Evolutionary conservation across 2,888 invertebrate species (phyloP).

Genomic region (Scaptomyza polygonia): DNA sequence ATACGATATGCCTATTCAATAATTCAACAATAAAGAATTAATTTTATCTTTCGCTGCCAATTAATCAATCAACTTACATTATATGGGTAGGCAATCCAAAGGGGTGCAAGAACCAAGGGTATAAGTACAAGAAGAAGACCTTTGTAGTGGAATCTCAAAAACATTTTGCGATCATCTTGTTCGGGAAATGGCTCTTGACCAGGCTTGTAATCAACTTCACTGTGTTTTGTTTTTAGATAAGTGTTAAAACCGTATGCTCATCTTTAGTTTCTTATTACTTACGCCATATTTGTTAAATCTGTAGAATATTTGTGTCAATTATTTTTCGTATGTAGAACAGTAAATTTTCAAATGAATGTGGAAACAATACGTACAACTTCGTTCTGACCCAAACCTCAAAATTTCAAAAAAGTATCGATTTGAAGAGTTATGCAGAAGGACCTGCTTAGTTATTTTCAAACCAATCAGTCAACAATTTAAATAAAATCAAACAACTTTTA

Average conservation of each 20-base stretch:
- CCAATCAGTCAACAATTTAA: no score
- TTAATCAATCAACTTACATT: slow-evolving; percentile 29
- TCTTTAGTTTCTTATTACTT: slow-evolving; percentile 5
- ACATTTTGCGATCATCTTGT: slow-evolving; percentile 48
- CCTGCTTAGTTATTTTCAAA: neutral
- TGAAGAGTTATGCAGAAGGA: neutral
- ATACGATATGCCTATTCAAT: slow-evolving; percentile 46
- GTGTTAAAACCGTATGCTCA: neutral
- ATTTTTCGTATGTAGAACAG: neutral
- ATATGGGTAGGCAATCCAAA: slow-evolving; percentile 1
- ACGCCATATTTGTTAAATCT: slow-evolving; percentile 21
- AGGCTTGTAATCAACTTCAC: slow-evolving; percentile 50
- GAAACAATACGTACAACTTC: neutral
- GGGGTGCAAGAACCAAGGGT: slow-evolving; percentile 41
- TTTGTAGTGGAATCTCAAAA: slow-evolving; percentile 63
- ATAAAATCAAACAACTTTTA: no score
- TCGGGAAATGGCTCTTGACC: slow-evolving; percentile 45
- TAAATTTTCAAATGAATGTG: neutral
- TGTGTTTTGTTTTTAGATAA: neutral
- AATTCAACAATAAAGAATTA: neutral
- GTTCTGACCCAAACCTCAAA: neutral
- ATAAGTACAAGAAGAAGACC: slow-evolving; percentile 49
- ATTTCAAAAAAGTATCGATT: neutral
- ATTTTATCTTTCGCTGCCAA: neutral
- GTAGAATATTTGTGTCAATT: neutral